Base-by-base conservation (phyloP, 2,888 invertebrate genomes). In the Phasia obesa region DNA sequence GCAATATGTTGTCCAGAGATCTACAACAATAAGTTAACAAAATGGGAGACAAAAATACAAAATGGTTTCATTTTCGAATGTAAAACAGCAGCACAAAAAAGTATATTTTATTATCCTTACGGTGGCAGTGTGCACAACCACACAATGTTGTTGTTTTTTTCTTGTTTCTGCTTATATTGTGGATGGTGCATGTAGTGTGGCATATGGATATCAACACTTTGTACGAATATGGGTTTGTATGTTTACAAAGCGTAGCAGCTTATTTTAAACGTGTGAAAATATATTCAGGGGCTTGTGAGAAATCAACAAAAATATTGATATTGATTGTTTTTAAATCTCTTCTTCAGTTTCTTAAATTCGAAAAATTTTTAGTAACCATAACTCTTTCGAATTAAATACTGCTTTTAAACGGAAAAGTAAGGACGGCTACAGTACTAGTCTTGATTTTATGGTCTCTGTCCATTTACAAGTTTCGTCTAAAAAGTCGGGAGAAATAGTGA, bases 1-100 rank as follows among this genome's bases (percentile, higher is more conserved):
- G 79, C 67, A 74, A 79, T 79, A 65, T 76, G 74, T 70, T 73
- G 83, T 55, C 75, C 82, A 74, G 53, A 57, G 65, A 60, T 42
- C 15, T 53, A 69, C 38, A 35, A 60, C 55, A 73, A 51, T 31
- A 53, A 17, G 25, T 76, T 59, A 53, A 70, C 70, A 70, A 70
- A 77, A 70, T 70, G 70, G 77, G 13, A 62, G 53, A 64, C 31
- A 67, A 60, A 71, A 62, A 71, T 67, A 75, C 64, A 78, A 78
- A 83, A 83, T 75, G 79, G 70, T 75, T 83, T 75, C 53, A 59
- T 83, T 83, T 83, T 83, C 65, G 53, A 38, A 59, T 19, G 21
- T 51, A 69, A 55, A 17, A 35, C 38, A 31, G 35, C 15, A 17
- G 35, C 15, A 17, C 3, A 47, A 49, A 57, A 71, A 42, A 65